Percentiles rank a stretch among this genome's conserved stretches.
These are phyloP conservation scores for Drosophila basisetae DNA, from an alignment of 2,888 invertebrate genomes.

Conservation along the genomic window DNA sequence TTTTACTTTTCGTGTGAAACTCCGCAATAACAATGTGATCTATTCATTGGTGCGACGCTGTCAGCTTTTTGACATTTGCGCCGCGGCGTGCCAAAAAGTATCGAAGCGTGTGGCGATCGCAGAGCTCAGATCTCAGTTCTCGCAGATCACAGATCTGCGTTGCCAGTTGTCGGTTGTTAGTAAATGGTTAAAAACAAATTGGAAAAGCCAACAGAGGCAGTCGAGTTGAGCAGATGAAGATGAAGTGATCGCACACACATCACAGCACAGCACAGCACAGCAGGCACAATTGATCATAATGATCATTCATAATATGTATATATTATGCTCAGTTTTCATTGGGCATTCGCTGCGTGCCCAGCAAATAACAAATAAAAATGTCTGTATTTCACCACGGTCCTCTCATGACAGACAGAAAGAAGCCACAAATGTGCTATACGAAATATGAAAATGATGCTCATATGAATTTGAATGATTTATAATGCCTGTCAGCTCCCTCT, in stretches of 20 bases:
- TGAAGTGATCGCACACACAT: conserved; percentile 48
- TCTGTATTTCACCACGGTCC: conserved; percentile 50
- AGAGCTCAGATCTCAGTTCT: conserved; percentile 22
- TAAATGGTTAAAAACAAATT: conserved; percentile 64
- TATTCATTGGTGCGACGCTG: conserved; percentile 59
- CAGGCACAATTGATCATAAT: conserved; percentile 56
- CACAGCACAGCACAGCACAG: conserved; percentile 37
- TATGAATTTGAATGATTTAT: conserved; percentile 58
- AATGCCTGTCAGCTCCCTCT: conserved; percentile 57
- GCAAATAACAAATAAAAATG: conserved; percentile 73
- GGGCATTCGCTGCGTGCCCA: conserved; percentile 48
- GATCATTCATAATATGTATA: conserved; percentile 69
- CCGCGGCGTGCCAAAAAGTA: conserved; percentile 74
- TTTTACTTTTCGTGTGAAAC: not conserved
- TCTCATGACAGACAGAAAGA: conserved; percentile 30
- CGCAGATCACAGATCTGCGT: conserved; percentile 37
- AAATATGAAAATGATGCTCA: conserved; percentile 33
- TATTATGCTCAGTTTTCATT: conserved; percentile 59
- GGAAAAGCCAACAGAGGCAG: conserved; percentile 68
- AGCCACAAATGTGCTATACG: conserved; percentile 57
- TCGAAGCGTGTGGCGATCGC: conserved; percentile 71
- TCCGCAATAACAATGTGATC: conserved; percentile 57
- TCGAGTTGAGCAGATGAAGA: conserved; percentile 41
- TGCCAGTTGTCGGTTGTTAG: conserved; percentile 33
- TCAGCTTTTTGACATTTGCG: conserved; percentile 64